Base-by-base conservation (phyloP, 2,797 vertebrate species). In the Lepidocolaptes lacrymiger region DNA sequence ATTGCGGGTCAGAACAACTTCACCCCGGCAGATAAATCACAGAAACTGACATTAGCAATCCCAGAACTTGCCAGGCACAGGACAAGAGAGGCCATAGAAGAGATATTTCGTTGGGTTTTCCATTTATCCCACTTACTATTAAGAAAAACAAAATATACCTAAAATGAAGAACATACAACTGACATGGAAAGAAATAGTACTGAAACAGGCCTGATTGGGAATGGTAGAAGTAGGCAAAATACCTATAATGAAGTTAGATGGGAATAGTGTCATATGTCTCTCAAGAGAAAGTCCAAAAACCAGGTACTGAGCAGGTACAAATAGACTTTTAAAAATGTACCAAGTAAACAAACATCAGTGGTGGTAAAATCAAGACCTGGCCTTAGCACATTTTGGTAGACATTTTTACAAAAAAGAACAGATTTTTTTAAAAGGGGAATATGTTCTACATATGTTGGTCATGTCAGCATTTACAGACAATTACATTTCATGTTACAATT, bases 1-100 rank as follows among this genome's bases (percentile, higher is more conserved):
- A 96, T 56, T 96, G 81, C 84, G 91, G 96, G 96, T 95, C 95
- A 95, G 75, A 95, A 87, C 78, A 93, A 94, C 95, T 92, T 91
- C 90, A 85, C 62, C 68, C 26, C n/a, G n/a, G 76, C 58, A 92
- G 71, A 91, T 95, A 94, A 95, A 96, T 97, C 95, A 95, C 34
- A 79, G 76, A 91, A 71, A 92, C 27, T 92, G 91, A 87, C 76
- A 61, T 73, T 28, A 85, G 89, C 73, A 91, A 62, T 83, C 79
- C 73, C 62, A 92, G 79, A 92, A 93, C 48, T 94, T 94, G 34
- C 49, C 77, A 91, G 48, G 44, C 49, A 73, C 34, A 56, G 37
- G 89, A 79, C 59, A 52, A 91, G 76, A 91, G 64, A 75, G 58
- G 51, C 52, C 75, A 75, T 6, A n/a, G 75, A 92, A 78, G 48